These are phyloP conservation scores for Parazoanthus darwini DNA, from an alignment of 92 coral and sea anemone species.

Conservation along the genomic window DNA sequence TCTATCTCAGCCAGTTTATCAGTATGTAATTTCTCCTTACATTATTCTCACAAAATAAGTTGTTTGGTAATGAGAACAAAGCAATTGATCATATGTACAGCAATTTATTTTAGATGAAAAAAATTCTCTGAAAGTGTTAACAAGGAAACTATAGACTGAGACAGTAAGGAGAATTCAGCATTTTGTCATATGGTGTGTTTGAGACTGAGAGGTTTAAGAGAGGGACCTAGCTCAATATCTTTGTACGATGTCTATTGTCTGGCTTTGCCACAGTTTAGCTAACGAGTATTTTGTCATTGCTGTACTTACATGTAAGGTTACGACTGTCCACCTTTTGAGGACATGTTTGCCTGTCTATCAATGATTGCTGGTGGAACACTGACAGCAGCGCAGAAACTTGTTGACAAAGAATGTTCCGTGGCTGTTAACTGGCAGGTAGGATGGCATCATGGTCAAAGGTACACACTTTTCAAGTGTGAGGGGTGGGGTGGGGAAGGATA, in stretches of 20 bases:
- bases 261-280: not conserved
- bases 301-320: conserved; percentile 59
- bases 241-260: not conserved
- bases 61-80: too few relatives aligned
- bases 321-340: conserved; percentile 95
- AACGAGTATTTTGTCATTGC: not conserved
- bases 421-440: conserved; percentile 99
- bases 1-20: too few relatives aligned
- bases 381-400: conserved; percentile 79
- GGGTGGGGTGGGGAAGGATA: conserved; percentile 67
- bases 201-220: too few relatives aligned
- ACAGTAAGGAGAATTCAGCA: too few relatives aligned
- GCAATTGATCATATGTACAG: too few relatives aligned
- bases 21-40: too few relatives aligned
- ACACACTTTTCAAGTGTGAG: not conserved
- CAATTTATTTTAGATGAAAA: too few relatives aligned
- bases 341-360: conserved; percentile 69
- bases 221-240: conserved; percentile 28
- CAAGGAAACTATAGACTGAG: too few relatives aligned
- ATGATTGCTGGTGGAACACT: conserved; percentile 92
- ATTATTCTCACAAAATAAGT: too few relatives aligned
- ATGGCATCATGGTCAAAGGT: conserved; percentile 99
- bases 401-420: conserved; percentile 65
- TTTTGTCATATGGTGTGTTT: too few relatives aligned
- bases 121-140: too few relatives aligned